Conservation (phyloP, 2,113 vertebrate genomes). For the Melospiza melodia region DNA sequence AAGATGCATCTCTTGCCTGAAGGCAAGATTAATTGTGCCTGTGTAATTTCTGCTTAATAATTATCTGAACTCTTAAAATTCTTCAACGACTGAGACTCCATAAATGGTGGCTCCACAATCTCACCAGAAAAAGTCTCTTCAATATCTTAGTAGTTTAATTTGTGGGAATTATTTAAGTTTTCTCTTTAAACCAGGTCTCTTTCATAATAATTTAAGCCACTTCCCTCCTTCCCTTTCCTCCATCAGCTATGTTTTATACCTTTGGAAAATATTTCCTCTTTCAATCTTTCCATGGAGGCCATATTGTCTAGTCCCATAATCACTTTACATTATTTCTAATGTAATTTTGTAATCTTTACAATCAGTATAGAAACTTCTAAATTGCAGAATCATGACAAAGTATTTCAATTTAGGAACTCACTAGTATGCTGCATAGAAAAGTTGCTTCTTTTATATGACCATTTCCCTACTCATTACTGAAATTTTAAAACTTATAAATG, state of each 20-base stretch:
- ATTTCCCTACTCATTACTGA: background rate
- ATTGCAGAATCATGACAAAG: background rate
- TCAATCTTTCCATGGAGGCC: background rate
- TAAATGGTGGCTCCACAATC: background rate
- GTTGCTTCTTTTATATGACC: background rate
- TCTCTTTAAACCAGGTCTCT: background rate
- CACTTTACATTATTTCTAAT: background rate
- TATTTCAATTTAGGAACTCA: background rate
- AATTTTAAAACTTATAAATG: background rate
- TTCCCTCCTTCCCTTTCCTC: background rate
- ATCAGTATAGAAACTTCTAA: background rate
- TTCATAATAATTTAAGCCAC: background rate
- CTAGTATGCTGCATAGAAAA: background rate
- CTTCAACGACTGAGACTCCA: background rate
- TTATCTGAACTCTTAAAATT: background rate
- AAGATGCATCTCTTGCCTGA: background rate
- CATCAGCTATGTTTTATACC: background rate
- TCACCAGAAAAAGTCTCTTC: background rate
- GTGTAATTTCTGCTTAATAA: background rate
- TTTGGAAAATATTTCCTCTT: background rate
- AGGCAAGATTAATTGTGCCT: background rate
- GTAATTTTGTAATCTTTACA: background rate
- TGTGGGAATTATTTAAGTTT: background rate
- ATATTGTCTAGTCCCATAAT: background rate
- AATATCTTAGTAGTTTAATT: background rate